These are phyloP conservation scores for Scatophagus argus DNA, from an alignment of 2,113 vertebrate genomes.

Conservation along the genomic window DNA sequence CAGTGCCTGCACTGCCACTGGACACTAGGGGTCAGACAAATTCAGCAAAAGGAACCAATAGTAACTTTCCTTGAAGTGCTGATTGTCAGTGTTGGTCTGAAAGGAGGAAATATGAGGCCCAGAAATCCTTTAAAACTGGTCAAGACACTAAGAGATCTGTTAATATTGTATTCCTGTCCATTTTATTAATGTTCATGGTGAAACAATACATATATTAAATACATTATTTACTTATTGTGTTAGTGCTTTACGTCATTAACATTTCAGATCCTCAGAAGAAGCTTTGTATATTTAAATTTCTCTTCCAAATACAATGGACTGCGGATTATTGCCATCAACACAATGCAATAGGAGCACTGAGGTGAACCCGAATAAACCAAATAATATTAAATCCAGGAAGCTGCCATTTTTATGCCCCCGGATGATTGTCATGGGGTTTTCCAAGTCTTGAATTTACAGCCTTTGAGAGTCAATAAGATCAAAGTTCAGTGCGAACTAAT, in stretches of 20 bases:
- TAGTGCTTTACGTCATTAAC: neutral
- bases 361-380: neutral
- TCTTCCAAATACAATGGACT: neutral
- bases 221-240: neutral
- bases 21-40: slow-evolving; percentile 50
- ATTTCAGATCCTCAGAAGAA: neutral
- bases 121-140: neutral
- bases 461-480: slow-evolving; percentile 56
- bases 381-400: slow-evolving; percentile 2
- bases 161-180: neutral
- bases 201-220: neutral
- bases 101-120: neutral
- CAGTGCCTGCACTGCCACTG: neutral
- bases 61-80: neutral
- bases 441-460: slow-evolving; percentile 49
- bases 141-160: neutral
- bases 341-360: neutral
- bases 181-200: neutral
- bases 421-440: slow-evolving; percentile 10
- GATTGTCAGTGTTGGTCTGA: neutral
- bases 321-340: neutral
- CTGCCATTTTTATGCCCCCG: slow-evolving; percentile 17
- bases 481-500: slow-evolving; percentile 56
- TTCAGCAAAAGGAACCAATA: slow-evolving; percentile 1
- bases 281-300: neutral